phyloP scores from a whole-genome alignment of 1,140 invertebrate species.

The Drosophila ficusphila region DNA sequence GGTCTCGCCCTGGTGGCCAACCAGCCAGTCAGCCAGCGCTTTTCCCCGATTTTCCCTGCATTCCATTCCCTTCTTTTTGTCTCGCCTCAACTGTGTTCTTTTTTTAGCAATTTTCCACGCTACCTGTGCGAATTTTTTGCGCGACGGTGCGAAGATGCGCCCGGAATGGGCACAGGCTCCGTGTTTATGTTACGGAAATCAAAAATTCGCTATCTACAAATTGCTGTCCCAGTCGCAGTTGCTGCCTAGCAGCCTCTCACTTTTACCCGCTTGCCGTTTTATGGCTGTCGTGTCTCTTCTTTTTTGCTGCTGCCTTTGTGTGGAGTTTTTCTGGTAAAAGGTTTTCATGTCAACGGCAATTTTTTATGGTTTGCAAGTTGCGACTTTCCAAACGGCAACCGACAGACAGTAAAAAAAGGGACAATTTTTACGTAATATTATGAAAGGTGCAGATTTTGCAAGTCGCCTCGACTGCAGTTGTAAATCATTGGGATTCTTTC shows the following conservation, averaged over 20 bases:
- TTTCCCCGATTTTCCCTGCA: constrained; percentile 31
- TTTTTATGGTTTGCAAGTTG: constrained; percentile 78
- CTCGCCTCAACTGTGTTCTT: constrained; percentile 12
- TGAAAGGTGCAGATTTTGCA: constrained; percentile 68
- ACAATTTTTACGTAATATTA: constrained; percentile 76
- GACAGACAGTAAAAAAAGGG: constrained; percentile 39
- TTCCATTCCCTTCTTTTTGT: constrained; percentile 16
- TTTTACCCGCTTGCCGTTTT: constrained; percentile 73
- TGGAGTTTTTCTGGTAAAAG: constrained; percentile 51
- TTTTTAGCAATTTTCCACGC: constrained; percentile 78
- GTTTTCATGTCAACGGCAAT: constrained; percentile 60
- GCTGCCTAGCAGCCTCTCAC: constrained; percentile 41
- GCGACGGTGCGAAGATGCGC: constrained; percentile 54
- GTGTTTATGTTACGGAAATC: constrained; percentile 83
- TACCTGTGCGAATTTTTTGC: constrained; percentile 83
- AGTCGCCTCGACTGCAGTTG: constrained; percentile 49
- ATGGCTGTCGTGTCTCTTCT: constrained; percentile 52
- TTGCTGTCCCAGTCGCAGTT: constrained; percentile 51
- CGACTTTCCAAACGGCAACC: constrained; percentile 39
- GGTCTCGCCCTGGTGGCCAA: constrained; percentile 56
- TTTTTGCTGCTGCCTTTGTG: constrained; percentile 36
- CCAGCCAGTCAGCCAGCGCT: constrained; percentile 23
- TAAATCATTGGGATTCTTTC: constrained; percentile 52
- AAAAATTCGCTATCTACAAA: constrained; percentile 81
- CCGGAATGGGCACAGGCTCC: constrained; percentile 44